A percentile compares a stretch with the other conserved stretches of the same genome.
Evolutionary conservation across 2,888 invertebrate genomes (phyloP).

Genomic region (Temnothorax rugatulus): DNA sequence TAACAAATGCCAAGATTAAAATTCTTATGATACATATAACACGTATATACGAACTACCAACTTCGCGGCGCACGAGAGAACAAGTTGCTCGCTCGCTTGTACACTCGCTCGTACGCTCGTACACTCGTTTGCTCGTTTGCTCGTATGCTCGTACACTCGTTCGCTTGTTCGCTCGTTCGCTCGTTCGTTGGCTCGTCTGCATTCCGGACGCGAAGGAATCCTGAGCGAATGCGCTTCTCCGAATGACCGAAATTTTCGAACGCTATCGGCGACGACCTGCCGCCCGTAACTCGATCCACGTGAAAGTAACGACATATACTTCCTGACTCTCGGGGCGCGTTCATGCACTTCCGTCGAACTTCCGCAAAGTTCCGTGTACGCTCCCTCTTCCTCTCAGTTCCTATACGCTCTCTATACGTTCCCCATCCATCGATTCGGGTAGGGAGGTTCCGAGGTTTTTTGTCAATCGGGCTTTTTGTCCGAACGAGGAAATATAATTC

Average conservation of each 20-base stretch:
- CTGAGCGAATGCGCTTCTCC: not conserved
- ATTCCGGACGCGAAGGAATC: slow-evolving; percentile 65
- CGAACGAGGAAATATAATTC: slow-evolving; percentile 36
- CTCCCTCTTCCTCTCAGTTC: not conserved
- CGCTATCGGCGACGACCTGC: slow-evolving; percentile 14
- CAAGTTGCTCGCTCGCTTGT: not conserved
- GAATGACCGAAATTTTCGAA: slow-evolving; percentile 39
- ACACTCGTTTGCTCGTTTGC: slow-evolving; percentile 26
- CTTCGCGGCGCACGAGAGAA: slow-evolving; percentile 42
- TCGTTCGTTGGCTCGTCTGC: slow-evolving; percentile 56
- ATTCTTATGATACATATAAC: slow-evolving; percentile 56
- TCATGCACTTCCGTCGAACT: slow-evolving; percentile 49
- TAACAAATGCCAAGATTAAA: slow-evolving; percentile 63
- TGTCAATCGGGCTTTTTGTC: slow-evolving; percentile 25
- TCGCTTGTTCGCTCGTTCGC: slow-evolving; percentile 21
- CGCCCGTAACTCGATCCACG: slow-evolving; percentile 44
- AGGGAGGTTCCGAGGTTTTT: not conserved
- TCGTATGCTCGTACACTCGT: not conserved
- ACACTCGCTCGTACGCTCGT: slow-evolving; percentile 33
- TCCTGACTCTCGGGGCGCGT: slow-evolving; percentile 50
- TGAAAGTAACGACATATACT: slow-evolving; percentile 50
- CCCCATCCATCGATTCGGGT: not conserved
- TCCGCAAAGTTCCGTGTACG: slow-evolving; percentile 19
- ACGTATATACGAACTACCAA: slow-evolving; percentile 9
- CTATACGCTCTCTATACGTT: not conserved